A percentile compares a stretch with the other conserved stretches of the same genome.
phyloP scores from a whole-genome alignment of 2,888 invertebrate species.

The Rhagonycha fulva region DNA sequence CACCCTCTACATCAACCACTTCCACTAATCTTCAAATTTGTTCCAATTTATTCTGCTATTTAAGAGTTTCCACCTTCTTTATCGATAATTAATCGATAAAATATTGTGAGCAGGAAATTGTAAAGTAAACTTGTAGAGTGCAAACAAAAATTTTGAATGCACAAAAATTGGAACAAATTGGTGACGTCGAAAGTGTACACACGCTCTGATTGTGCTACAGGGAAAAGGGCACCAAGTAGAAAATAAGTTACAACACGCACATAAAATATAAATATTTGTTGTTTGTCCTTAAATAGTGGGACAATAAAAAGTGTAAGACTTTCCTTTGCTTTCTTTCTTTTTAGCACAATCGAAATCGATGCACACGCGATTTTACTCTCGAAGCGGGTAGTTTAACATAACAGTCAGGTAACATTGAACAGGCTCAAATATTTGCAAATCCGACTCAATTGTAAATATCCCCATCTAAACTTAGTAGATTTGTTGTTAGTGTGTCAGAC shows the following conservation, averaged over 20 bases:
- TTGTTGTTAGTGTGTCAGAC: constrained; percentile 45
- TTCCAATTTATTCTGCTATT: constrained; percentile 4
- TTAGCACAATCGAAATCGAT: constrained; percentile 21
- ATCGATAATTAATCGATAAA: constrained; percentile 13
- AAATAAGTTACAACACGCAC: constrained; percentile 35
- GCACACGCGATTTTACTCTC: constrained; percentile 26
- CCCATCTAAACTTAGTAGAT: constrained; percentile 45
- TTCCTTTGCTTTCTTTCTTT: constrained; percentile 5
- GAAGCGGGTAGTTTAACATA: constrained; percentile 32
- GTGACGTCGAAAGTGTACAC: constrained; percentile 28
- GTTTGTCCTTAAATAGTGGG: constrained; percentile 34
- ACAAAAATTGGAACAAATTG: constrained; percentile 15
- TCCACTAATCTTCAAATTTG: constrained; percentile 16
- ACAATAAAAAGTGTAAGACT: constrained; percentile 31
- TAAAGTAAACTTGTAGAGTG: neutral
- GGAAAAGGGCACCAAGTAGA: constrained; percentile 30
- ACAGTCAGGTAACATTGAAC: constrained; percentile 46
- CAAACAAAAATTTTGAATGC: constrained; percentile 14
- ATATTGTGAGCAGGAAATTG: neutral
- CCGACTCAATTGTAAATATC: constrained; percentile 48
- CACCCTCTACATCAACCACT: constrained; percentile 29
- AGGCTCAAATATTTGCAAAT: constrained; percentile 50
- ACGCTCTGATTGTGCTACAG: constrained; percentile 16
- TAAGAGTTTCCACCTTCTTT: constrained; percentile 3
- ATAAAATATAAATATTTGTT: constrained; percentile 37